Conservation (phyloP, 2,888 invertebrate genomes). For the Melanostoma mellinum region DNA sequence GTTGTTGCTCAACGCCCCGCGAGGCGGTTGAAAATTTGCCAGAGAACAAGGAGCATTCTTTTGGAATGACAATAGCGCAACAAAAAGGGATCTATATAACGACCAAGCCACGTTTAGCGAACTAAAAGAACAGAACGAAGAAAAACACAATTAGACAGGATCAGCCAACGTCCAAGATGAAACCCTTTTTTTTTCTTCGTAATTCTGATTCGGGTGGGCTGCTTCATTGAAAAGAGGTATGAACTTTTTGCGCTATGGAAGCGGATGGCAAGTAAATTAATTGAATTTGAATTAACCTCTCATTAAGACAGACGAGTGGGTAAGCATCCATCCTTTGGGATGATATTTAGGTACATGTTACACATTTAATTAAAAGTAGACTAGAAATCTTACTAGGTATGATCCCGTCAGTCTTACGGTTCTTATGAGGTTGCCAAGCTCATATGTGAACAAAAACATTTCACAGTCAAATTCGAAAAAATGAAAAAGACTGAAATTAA, state of each 20-base stretch:
- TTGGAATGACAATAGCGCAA: constrained; percentile 48
- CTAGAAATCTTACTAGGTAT: constrained; percentile 31
- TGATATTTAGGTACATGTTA: constrained; percentile 47
- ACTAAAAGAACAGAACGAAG: constrained; percentile 44
- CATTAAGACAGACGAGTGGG: constrained; percentile 40
- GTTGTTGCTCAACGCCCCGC: constrained; percentile 18
- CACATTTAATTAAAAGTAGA: constrained; percentile 50
- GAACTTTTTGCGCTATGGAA: constrained; percentile 12
- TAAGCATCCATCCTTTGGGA: background rate
- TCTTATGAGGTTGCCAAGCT: constrained; percentile 7
- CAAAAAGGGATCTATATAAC: constrained; percentile 48
- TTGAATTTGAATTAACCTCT: constrained; percentile 71
- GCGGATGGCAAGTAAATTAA: constrained; percentile 53
- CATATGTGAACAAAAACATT: constrained; percentile 51
- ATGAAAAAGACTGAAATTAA: constrained; percentile 58
- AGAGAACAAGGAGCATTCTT: constrained; percentile 55
- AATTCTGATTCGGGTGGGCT: constrained; percentile 5
- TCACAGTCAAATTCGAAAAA: constrained; percentile 22
- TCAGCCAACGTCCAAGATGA: constrained; percentile 52
- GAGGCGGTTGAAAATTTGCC: constrained; percentile 51
- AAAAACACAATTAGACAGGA: constrained; percentile 67
- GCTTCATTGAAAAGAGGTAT: constrained; percentile 38
- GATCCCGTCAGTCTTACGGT: background rate
- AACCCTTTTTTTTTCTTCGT: constrained; percentile 41
- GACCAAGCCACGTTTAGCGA: constrained; percentile 34